Base-by-base conservation (phyloP, 1,140 invertebrate species). In the Polyergus mexicanus region DNA sequence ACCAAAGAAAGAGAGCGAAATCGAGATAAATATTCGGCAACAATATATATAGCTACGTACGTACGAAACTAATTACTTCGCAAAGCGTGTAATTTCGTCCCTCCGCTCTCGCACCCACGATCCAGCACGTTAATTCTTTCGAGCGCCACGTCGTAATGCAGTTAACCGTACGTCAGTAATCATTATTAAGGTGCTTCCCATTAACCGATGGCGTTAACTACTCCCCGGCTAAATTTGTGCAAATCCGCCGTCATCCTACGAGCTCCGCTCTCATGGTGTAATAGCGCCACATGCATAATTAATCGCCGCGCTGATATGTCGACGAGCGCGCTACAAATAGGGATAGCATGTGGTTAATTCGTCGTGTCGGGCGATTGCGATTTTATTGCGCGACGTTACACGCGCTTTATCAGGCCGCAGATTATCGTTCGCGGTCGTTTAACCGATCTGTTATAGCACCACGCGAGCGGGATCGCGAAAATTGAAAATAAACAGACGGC, bases 331-430 rank as follows among this genome's bases (percentile, higher is more conserved):
- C 72, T 88, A 89, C 90, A 92, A 92, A 92, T 91, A 88, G 86
- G 88, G 84, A 86, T 92, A 86, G 91, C 91, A 92, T 92, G 92
- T 84, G 76, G 89, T 89, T 93, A 91, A 92, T 92, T 90, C 86
- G 65, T 90, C 86, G 89, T 86, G 85, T 76, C 81, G 85, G 60
- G 54, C 80, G 89, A 92, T 91, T 92, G 89, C 75, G 75, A 89
- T 92, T 92, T 89, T 87, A 91, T 91, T 87, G 88, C 91, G 71
- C 84, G 78, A 88, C 83, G 80, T 88, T 88, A 80, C 69, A 90
- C 69, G 78, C 83, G 83, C 66, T 88, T 89, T 87, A 85, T 90
- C 88, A 71, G 41, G 35, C 38, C 38, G n/a, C 62, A 72, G 44
- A 81, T 54, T 83, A 66, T 72, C 83, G 71, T 81, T 78, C 77